Conservation (phyloP, 2,113 vertebrate genomes). For the Erythrolamprus reginae region DNA sequence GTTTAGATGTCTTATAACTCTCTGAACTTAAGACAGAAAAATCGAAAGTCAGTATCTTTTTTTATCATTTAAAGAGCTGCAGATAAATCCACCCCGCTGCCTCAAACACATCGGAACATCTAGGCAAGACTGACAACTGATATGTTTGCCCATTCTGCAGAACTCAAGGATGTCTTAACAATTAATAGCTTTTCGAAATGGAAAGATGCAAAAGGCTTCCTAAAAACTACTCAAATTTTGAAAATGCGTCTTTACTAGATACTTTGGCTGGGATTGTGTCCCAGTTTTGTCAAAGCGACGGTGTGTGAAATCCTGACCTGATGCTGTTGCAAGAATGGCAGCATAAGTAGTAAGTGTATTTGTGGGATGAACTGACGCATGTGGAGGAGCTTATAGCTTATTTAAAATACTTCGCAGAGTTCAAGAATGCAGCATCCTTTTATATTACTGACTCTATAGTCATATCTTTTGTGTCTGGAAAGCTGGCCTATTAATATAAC, state of each 20-base stretch:
- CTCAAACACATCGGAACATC: not conserved
- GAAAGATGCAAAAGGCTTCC: conserved; percentile 38
- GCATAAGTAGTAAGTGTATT: not conserved
- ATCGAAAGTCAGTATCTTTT: not conserved
- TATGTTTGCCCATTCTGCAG: fast-evolving
- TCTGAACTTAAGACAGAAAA: not conserved
- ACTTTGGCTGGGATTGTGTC: fast-evolving
- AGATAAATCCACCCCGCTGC: not conserved
- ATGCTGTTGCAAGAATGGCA: fast-evolving
- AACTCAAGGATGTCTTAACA: not conserved
- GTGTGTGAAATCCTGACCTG: fast-evolving
- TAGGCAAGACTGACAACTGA: not conserved
- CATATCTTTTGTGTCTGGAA: not conserved
- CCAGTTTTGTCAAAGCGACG: not conserved
- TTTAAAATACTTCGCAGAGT: fast-evolving
- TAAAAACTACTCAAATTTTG: conserved; percentile 46
- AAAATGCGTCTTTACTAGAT: conserved; percentile 24
- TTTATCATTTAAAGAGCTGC: not conserved
- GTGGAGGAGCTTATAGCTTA: not conserved
- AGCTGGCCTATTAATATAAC: not conserved
- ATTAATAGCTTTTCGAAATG: conserved; percentile 24
- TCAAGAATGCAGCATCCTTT: not conserved
- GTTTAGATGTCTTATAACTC: not conserved
- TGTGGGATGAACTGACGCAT: fast-evolving
- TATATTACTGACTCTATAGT: not conserved